phyloP scores from a whole-genome alignment of 1,140 invertebrate genomes.

The Drosophila nigrodunni region DNA sequence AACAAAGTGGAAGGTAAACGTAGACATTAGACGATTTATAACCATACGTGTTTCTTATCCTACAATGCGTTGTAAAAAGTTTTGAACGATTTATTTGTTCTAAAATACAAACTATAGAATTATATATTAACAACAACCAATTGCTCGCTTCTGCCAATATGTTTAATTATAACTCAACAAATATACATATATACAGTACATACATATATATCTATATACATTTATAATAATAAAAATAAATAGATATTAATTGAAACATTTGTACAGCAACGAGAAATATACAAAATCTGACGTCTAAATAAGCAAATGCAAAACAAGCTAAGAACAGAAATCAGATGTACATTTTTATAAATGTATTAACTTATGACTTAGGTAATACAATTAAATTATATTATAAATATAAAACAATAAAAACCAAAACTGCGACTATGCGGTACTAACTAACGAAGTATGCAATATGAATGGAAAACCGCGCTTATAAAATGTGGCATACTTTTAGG shows the following conservation, averaged over 20 bases:
- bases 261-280: conserved; percentile 55
- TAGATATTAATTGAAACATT: conserved; percentile 26
- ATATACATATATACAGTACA: conserved; percentile 13
- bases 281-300: neutral
- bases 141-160: conserved; percentile 81
- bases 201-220: conserved; percentile 21
- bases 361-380: conserved; percentile 60
- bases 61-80: conserved; percentile 33
- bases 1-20: neutral
- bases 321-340: conserved; percentile 14
- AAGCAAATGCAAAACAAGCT: conserved; percentile 2
- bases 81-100: conserved; percentile 18
- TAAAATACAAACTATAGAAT: conserved; percentile 8
- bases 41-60: conserved; percentile 23
- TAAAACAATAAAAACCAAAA: conserved; percentile 5
- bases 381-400: conserved; percentile 37
- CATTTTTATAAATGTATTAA: conserved; percentile 37
- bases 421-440: neutral
- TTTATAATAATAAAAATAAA: conserved; percentile 29
- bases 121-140: conserved; percentile 51
- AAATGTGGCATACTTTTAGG: conserved; percentile 15
- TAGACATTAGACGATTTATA: conserved; percentile 10
- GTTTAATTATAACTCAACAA: conserved; percentile 57
- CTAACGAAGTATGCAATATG: neutral
- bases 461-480: neutral